Percentiles rank a stretch among this genome's conserved stretches.
Conservation (phyloP, 2,888 invertebrate species). For the Acrobasis suavella region DNA sequence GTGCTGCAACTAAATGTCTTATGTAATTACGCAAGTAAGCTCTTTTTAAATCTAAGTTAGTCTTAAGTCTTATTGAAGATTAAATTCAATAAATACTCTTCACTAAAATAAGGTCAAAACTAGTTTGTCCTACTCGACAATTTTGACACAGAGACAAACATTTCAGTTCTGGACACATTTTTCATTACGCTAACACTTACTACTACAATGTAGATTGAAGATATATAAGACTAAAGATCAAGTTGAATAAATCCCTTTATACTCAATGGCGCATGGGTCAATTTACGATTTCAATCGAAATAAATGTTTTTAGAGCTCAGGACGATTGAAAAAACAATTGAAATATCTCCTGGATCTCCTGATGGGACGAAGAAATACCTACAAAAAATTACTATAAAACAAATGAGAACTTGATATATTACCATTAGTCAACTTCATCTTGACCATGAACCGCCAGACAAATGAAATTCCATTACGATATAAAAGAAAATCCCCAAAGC, state of each 20-base stretch:
- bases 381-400: background rate
- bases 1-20: too few relatives aligned
- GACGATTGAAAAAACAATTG: slow-evolving; percentile 9
- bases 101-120: too few relatives aligned
- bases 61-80: too few relatives aligned
- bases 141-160: too few relatives aligned
- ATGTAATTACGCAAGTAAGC: too few relatives aligned
- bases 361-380: background rate
- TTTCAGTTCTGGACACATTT: too few relatives aligned
- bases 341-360: background rate
- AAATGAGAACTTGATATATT: slow-evolving; percentile 34
- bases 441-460: slow-evolving; percentile 57
- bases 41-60: too few relatives aligned
- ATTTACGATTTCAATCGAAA: slow-evolving; percentile 19
- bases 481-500: slow-evolving; percentile 74
- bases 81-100: too few relatives aligned
- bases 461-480: slow-evolving; percentile 76
- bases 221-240: too few relatives aligned
- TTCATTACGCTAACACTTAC: too few relatives aligned
- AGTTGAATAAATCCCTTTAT: slow-evolving; percentile 3
- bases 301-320: slow-evolving; percentile 15
- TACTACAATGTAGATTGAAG: too few relatives aligned
- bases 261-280: slow-evolving; percentile 16
- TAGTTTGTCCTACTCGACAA: too few relatives aligned
- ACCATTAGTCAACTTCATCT: slow-evolving; percentile 47